Evolutionary conservation across 2,113 vertebrate genomes (phyloP).

Genomic region (Microcebus tavaratra): DNA sequence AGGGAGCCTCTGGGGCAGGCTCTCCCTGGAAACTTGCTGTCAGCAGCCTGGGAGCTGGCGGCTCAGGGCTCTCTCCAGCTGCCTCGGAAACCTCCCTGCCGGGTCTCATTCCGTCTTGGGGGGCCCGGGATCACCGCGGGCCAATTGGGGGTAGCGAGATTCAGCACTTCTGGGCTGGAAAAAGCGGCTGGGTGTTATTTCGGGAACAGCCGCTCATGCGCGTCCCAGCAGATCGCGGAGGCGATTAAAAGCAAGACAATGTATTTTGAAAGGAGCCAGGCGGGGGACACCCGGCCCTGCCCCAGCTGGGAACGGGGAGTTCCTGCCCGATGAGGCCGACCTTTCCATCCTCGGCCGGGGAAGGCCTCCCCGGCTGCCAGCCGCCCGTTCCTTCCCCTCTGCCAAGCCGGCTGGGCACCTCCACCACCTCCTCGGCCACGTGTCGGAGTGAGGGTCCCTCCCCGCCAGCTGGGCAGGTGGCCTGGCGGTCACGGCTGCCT

Average conservation of each 20-base stretch:
- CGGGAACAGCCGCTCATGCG: too few species aligned
- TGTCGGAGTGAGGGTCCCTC: not conserved
- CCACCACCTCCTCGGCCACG: not conserved
- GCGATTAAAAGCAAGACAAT: too few species aligned
- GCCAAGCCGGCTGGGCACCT: not conserved
- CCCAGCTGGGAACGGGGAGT: too few species aligned
- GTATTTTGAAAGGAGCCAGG: too few species aligned
- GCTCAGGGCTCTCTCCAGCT: slow-evolving; percentile 81
- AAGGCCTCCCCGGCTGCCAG: slow-evolving; percentile 71
- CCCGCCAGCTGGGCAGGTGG: not conserved
- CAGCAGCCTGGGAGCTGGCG: slow-evolving; percentile 82
- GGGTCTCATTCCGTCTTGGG: slow-evolving; percentile 84
- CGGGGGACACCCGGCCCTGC: too few species aligned
- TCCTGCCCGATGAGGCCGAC: slow-evolving; percentile 66
- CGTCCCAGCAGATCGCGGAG: too few species aligned
- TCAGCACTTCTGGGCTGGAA: too few species aligned
- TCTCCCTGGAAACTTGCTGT: slow-evolving; percentile 85
- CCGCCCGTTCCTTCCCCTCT: not conserved
- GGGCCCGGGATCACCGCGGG: slow-evolving; percentile 69
- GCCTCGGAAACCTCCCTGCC: slow-evolving; percentile 84
- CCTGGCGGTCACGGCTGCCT: not conserved
- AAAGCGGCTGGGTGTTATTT: too few species aligned
- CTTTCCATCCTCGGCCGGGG: slow-evolving; percentile 80
- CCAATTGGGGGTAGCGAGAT: too few species aligned
- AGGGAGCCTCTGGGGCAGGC: slow-evolving; percentile 60